Evolutionary conservation across 2,113 vertebrate species (phyloP).

Genomic region (Otus sunia): DNA sequence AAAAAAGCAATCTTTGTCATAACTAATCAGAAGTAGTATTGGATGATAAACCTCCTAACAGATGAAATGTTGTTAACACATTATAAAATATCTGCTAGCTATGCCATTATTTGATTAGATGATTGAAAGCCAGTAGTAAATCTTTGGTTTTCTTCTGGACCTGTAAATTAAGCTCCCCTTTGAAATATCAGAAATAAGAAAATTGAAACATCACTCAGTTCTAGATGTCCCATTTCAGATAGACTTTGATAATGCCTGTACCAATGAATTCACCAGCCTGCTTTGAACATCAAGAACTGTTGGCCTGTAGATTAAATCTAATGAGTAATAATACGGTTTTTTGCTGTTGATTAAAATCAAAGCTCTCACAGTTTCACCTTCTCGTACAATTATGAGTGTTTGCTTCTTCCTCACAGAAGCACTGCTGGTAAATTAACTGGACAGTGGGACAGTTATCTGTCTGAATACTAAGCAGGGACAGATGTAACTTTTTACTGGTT

Average conservation of each 20-base stretch:
- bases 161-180: neutral
- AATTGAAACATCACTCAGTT: neutral
- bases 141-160: neutral
- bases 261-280: neutral
- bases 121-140: neutral
- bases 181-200: neutral
- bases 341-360: neutral
- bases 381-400: neutral
- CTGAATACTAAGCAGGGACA: neutral
- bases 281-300: neutral
- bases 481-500: neutral
- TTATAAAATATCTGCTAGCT: neutral
- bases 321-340: fast-evolving
- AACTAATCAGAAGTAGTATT: neutral
- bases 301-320: neutral
- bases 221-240: neutral
- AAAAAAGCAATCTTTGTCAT: neutral
- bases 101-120: neutral
- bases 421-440: neutral
- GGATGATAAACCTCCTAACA: neutral
- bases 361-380: neutral
- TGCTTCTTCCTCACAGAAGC: neutral
- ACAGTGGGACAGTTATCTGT: neutral
- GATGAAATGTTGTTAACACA: neutral
- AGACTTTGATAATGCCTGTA: neutral